These are phyloP conservation scores for Zapornia atra DNA, from an alignment of 2,113 vertebrate genomes.

Conservation along the genomic window DNA sequence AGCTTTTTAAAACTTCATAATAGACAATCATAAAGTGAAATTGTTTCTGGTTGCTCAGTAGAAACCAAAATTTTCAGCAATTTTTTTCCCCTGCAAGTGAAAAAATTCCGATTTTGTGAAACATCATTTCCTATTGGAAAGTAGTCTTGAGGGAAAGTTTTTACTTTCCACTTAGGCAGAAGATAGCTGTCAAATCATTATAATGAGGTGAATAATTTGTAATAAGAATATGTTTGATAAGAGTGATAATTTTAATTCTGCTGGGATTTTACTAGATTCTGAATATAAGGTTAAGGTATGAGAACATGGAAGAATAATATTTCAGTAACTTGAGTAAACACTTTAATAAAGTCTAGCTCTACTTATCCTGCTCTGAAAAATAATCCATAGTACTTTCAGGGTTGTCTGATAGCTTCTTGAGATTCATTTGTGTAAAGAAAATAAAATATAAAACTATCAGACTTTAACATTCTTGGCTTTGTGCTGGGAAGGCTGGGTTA, in stretches of 20 bases:
- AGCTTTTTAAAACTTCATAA: neutral
- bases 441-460: neutral
- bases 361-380: conserved; percentile 11
- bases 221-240: neutral
- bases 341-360: conserved; percentile 8
- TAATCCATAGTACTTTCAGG: conserved; percentile 2
- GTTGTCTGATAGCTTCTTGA: neutral
- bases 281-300: neutral
- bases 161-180: neutral
- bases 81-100: neutral
- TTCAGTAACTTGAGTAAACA: neutral
- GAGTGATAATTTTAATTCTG: neutral
- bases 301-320: neutral
- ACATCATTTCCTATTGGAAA: neutral
- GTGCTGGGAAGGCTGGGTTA: neutral
- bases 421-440: neutral
- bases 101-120: neutral
- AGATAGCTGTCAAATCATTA: neutral
- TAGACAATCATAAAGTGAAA: neutral
- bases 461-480: neutral
- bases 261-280: neutral
- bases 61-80: neutral
- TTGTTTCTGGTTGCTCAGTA: neutral
- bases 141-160: neutral
- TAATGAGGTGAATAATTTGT: neutral